Evolutionary conservation across 2,888 invertebrate genomes (phyloP), one percentile per base, ranked within the genome.

Genomic region (Amiota communis): DNA sequence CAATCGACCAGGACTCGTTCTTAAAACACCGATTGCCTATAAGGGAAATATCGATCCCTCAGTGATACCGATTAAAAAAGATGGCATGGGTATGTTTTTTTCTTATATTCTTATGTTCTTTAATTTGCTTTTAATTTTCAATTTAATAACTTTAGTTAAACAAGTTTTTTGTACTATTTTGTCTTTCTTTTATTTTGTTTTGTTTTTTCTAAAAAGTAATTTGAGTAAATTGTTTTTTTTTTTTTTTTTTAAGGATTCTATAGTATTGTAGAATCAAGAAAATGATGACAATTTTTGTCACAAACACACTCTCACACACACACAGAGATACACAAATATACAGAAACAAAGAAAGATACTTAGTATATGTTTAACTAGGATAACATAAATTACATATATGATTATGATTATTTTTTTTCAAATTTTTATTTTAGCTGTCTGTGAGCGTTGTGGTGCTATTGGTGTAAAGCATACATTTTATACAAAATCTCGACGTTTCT

Each of bases 381-480:
- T 8, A n/a, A 11, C 17, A 15, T 17, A 36, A 36, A 8, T 17
- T 59, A 59, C 1, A 59, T 20, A 17, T 3, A 2, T 6, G 1
- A 13, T 13, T 65, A 49, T 12, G 11, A 47, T n/a, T n/a, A 64
- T 9, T 8, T 59, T n/a, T 4, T n/a, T 51, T n/a, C 10, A 12
- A 8, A 20, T 71, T 49, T 67, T 46, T 68, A 73, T 90, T 91
- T 20, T 87, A 95, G 96, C 95, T 83, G 94, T 95, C 64, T 96
- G 96, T 90, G 94, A 95, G 89, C 94, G 94, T 88, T 96, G 96
- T 89, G 96, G 96, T 67, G 94, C 95, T 17, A 94, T 95, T 78
- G 96, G 96, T 68, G 95, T 96, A 47, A 95, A 95, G 86, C 95
- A 96, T 88, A 95, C 95, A 13, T 96, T 96, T 90, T 96, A 96